A percentile compares a stretch with the other conserved stretches of the same genome.
These are phyloP conservation scores for Halocynthia roretzi DNA, from an alignment of 23 tunicate species.

Conservation along the genomic window DNA sequence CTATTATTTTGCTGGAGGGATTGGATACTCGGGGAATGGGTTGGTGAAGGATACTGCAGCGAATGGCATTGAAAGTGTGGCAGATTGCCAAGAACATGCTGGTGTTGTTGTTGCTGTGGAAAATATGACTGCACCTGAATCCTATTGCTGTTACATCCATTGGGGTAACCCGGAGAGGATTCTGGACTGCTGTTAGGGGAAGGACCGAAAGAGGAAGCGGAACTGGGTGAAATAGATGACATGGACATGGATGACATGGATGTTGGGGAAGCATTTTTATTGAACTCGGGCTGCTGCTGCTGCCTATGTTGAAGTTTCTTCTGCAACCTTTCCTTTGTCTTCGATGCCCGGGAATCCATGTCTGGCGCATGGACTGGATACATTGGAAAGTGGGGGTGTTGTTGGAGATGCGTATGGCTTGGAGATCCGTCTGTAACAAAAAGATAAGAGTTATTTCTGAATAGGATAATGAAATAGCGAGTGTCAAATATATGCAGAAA, in stretches of 20 bases:
- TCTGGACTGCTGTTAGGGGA: conserved; percentile 43
- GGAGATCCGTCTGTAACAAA: no score
- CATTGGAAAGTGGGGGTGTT: conserved; percentile 22
- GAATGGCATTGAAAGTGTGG: conserved; percentile 5
- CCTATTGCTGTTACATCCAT: not conserved
- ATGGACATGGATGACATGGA: conserved; percentile 11
- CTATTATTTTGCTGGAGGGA: not conserved
- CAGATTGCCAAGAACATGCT: not conserved
- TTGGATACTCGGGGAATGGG: not conserved
- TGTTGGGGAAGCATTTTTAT: conserved; percentile 10
- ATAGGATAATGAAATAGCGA: no score
- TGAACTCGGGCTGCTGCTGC: not conserved
- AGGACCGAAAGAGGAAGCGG: conserved; percentile 37
- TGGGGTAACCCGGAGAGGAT: not conserved
- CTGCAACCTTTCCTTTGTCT: conserved; percentile 10
- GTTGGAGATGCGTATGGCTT: not conserved
- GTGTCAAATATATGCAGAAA: no score
- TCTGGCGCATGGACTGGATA: conserved; percentile 1
- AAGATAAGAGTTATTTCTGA: no score
- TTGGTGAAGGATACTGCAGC: not conserved
- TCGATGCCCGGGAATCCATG: conserved; percentile 3
- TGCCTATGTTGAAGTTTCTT: conserved; percentile 18
- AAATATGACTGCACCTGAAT: not conserved
- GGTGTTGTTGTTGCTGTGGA: conserved; percentile 7
- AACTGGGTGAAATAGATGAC: conserved; percentile 34